Evolutionary conservation across 2,888 invertebrate species (phyloP).

Genomic region (Archips xylosteana): DNA sequence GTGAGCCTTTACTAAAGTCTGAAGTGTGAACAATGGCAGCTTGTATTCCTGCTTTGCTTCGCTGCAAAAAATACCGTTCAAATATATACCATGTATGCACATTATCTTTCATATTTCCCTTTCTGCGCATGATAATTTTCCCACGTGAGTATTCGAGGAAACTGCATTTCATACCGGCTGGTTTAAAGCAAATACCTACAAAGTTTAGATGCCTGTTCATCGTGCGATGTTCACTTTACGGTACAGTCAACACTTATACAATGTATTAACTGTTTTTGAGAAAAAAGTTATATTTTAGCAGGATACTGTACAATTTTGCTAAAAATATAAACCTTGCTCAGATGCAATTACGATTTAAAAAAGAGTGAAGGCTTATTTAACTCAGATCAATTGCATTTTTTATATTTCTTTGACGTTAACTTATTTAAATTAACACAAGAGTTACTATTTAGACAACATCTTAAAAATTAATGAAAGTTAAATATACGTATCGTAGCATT

Average conservation of each 20-base stretch:
- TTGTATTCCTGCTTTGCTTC: background rate
- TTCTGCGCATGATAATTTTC: conserved; percentile 12
- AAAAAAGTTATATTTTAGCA: no score
- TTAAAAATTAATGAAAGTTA: no score
- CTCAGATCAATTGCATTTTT: no score
- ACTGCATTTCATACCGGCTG: conserved; percentile 23
- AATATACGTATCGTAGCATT: no score
- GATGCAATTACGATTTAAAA: no score
- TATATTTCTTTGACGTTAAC: no score
- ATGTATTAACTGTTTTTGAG: background rate
- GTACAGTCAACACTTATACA: background rate
- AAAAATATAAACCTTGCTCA: no score
- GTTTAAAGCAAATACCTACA: conserved; percentile 13
- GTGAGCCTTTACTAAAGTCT: background rate
- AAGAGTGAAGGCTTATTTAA: no score
- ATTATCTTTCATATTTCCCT: conserved; percentile 9
- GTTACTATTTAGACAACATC: no score
- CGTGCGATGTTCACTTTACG: background rate
- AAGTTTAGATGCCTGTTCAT: conserved; percentile 7
- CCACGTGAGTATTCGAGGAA: conserved; percentile 23
- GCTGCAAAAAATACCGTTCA: conserved; percentile 1
- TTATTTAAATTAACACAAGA: no score
- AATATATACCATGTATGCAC: conserved; percentile 4
- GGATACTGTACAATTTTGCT: no score
- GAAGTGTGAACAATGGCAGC: background rate